A percentile compares a stretch with the other conserved stretches of the same genome.
phyloP scores from a whole-genome alignment of 2,113 vertebrate species.

The Sebastes schlegelii region DNA sequence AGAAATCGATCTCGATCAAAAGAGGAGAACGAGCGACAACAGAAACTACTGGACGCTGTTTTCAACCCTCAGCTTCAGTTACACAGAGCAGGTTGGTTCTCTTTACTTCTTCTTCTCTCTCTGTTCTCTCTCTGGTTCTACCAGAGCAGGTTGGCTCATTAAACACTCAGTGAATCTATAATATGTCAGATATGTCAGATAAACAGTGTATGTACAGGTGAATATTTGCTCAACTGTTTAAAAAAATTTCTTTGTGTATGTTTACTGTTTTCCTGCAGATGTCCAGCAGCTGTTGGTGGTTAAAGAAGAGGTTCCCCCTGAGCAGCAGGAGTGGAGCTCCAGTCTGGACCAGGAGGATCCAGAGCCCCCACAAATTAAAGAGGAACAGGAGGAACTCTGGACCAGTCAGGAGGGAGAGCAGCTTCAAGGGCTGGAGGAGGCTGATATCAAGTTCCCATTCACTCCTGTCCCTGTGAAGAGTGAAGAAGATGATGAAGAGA shows the following conservation, averaged over 20 bases:
- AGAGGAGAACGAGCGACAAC: no score
- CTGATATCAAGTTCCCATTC: neutral
- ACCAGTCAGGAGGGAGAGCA: neutral
- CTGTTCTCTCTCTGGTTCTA: no score
- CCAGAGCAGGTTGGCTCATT: no score
- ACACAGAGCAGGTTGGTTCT: no score
- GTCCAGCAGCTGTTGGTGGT: neutral
- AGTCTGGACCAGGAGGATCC: neutral
- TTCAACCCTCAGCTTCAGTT: no score
- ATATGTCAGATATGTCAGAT: no score
- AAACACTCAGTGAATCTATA: no score
- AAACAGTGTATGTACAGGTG: no score
- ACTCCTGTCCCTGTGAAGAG: neutral
- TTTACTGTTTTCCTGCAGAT: neutral
- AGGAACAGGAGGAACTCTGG: neutral
- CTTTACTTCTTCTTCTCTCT: no score
- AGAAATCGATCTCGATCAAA: no score
- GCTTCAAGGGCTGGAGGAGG: neutral
- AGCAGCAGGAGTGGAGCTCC: neutral
- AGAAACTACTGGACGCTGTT: no score
- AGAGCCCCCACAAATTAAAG: neutral
- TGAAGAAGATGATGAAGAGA: neutral
- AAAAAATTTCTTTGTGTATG: neutral
- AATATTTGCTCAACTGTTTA: no score
- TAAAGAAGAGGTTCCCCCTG: neutral